Base-by-base conservation (phyloP, 2,888 invertebrate species). In the Cyaniris semiargus region DNA sequence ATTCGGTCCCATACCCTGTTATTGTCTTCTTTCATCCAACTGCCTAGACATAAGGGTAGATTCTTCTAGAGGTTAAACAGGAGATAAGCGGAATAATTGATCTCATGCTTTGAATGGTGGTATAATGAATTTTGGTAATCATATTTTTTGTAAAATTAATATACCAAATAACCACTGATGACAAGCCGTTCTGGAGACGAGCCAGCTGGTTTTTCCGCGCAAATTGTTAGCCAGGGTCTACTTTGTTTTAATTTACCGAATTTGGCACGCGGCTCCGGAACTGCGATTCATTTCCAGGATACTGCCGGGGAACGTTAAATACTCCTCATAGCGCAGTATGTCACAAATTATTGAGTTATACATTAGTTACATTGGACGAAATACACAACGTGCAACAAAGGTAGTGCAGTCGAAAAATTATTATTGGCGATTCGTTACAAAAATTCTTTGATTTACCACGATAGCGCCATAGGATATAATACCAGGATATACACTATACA, bases 221-320 rank as follows among this genome's bases (percentile, higher is more conserved):
- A 53, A 31, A 53, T 53, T 27, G 74, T 53, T 74, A 53, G 74
- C 44, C 23, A 27, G 48, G 48, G 74, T 74, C 13, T 74, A 74
- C 48, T 74, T 53, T 74, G 74, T 74, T 74, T 74, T 53, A 74
- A 74, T 74, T 74, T 74, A 18, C 53, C 23, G 53, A 74, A 53
- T 74, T 74, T 74, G 74, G 74, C 74, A 53, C 74, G 74, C 74
- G 53, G 27, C 48, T 6, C 48, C 27, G 74, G 74, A 74, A 74
- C 74, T 74, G 53, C 74, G 74, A 53, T 23, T 48, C 27, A 48
- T 44, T 72, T 23, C 21, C 72, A 72, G 72, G 72, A 72, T n/a
- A 38, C 71, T n/a, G 71, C 18, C 23, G 44, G 38, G 44, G 23
- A 44, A 10, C 21, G 44, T 44, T 21, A 18, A n/a, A 38, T 44